phyloP scores from a whole-genome alignment of 2,113 vertebrate genomes.

The Grammomys dolichurus region DNA sequence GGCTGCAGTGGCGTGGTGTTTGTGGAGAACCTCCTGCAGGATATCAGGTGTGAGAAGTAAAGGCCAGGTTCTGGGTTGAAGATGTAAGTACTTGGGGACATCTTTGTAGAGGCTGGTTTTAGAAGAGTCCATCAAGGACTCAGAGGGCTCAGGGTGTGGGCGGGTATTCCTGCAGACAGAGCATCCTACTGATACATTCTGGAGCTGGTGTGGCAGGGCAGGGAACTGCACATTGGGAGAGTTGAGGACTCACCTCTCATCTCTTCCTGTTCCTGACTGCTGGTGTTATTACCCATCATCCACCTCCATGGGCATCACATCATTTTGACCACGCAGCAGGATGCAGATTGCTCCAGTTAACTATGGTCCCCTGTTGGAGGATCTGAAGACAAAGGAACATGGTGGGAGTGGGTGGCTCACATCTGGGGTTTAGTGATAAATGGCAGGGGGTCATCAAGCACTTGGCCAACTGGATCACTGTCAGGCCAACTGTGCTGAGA shows the following conservation, averaged over 20 bases:
- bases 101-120: neutral
- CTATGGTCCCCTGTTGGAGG: neutral
- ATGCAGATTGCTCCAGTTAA: no score
- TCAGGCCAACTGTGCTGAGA: neutral
- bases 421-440: neutral
- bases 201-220: neutral
- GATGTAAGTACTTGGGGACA: neutral
- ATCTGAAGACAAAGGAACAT: no score
- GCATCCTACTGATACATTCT: neutral
- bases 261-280: neutral
- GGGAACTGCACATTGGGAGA: accelerated
- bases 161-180: neutral
- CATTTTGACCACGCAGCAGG: no score
- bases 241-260: neutral
- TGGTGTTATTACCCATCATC: no score
- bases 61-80: accelerated
- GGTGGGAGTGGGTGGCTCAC: accelerated
- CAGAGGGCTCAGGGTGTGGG: neutral
- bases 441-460: neutral
- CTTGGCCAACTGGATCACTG: no score
- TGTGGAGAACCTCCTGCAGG: neutral
- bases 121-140: neutral
- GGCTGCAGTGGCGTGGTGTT: neutral
- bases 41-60: no score
- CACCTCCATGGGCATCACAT: neutral